phyloP scores from a whole-genome alignment of 2,113 vertebrate genomes.

The Rhinogobius similis region DNA sequence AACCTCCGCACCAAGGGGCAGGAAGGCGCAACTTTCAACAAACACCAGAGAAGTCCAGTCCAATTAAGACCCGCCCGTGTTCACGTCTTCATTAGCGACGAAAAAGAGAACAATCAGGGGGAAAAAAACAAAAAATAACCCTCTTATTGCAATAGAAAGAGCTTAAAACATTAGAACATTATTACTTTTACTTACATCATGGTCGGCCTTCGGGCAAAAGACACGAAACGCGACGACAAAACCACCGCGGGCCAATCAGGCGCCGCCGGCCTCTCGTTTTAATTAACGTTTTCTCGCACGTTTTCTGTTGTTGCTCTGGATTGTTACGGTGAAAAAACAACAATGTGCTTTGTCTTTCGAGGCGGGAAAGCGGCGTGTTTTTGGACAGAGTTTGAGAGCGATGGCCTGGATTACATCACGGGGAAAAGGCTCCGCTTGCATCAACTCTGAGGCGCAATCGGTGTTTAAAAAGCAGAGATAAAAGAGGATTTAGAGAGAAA shows the following conservation, averaged over 20 bases:
- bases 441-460: conserved; percentile 57
- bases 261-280: conserved; percentile 55
- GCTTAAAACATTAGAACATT: conserved; percentile 57
- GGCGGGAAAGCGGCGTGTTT: conserved; percentile 65
- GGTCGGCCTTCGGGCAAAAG: conserved; percentile 71
- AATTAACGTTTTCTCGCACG: conserved; percentile 73
- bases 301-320: conserved; percentile 58
- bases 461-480: conserved; percentile 31
- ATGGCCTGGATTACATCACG: conserved; percentile 71
- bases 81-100: conserved; percentile 52
- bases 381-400: conserved; percentile 24
- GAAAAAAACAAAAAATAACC: conserved; percentile 12
- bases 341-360: conserved; percentile 69
- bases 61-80: conserved; percentile 34
- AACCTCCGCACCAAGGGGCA: not conserved
- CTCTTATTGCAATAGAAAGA: not conserved
- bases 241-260: conserved; percentile 67
- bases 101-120: conserved; percentile 40
- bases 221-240: conserved; percentile 67
- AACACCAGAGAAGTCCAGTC: conserved; percentile 2
- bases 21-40: not conserved
- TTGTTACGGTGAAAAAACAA: conserved; percentile 47
- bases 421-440: conserved; percentile 59
- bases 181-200: conserved; percentile 78
- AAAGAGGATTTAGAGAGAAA: conserved; percentile 17